phyloP scores from a whole-genome alignment of 2,113 vertebrate genomes.

The Nerophis ophidion region DNA sequence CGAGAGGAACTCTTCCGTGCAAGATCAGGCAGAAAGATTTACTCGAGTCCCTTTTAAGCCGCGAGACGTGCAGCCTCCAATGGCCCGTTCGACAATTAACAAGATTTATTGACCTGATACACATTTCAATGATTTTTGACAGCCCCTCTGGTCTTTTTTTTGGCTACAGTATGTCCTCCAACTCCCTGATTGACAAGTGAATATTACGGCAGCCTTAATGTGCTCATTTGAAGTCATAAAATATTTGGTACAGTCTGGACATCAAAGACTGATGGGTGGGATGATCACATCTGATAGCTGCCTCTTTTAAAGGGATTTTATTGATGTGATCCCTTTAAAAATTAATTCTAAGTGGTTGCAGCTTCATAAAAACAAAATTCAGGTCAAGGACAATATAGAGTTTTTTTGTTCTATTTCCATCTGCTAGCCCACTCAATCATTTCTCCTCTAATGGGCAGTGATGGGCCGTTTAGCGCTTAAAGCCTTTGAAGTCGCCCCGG shows the following conservation, averaged over 20 bases:
- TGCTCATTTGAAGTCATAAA: too few relatives aligned
- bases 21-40: not conserved
- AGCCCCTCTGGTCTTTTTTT: not conserved
- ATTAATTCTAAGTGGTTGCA: slow-evolving; percentile 23
- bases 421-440: slow-evolving; percentile 53
- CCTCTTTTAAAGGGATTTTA: slow-evolving; percentile 17
- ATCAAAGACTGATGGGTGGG: not conserved
- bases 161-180: not conserved
- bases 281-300: not conserved
- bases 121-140: too few relatives aligned
- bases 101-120: too few relatives aligned
- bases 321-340: slow-evolving; percentile 26
- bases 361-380: slow-evolving; percentile 31
- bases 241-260: not conserved
- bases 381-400: slow-evolving; percentile 35
- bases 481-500: slow-evolving; percentile 35
- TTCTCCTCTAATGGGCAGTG: slow-evolving; percentile 46
- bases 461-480: slow-evolving; percentile 52
- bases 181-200: not conserved
- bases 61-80: too few relatives aligned
- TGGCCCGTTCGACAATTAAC: too few relatives aligned
- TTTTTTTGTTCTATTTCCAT: slow-evolving; percentile 46
- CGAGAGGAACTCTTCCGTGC: not conserved
- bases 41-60: slow-evolving; percentile 13
- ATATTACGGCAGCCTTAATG: not conserved